These are phyloP conservation scores for Barbus barbus DNA, from an alignment of 2,113 vertebrate species.

Conservation along the genomic window DNA sequence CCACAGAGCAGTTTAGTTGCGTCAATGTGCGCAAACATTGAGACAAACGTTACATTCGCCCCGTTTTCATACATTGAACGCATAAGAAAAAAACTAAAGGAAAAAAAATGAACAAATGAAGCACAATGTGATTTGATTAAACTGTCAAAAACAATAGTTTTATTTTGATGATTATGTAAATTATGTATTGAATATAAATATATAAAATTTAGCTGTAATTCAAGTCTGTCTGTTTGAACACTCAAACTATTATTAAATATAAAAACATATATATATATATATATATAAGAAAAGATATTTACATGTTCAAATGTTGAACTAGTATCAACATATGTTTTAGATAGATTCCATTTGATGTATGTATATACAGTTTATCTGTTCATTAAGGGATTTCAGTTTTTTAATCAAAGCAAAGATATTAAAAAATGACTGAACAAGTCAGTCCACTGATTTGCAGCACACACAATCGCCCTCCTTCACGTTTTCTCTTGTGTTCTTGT, in stretches of 20 bases:
- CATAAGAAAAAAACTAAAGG: background rate
- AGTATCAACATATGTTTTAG: slow-evolving; percentile 51
- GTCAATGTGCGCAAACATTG: no score
- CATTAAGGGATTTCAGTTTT: slow-evolving; percentile 44
- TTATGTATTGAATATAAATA: slow-evolving; percentile 60
- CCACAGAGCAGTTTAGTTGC: background rate
- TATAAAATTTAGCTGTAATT: slow-evolving; percentile 39
- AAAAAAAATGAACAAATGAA: slow-evolving; percentile 44
- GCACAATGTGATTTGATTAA: slow-evolving; percentile 55
- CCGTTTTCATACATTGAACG: background rate
- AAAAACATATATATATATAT: slow-evolving; percentile 50
- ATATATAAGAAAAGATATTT: slow-evolving; percentile 37
- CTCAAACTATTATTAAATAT: slow-evolving; percentile 49
- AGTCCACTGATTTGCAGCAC: slow-evolving; percentile 47
- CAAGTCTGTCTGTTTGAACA: slow-evolving; percentile 53
- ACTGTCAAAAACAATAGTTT: slow-evolving; percentile 34
- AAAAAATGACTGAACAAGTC: slow-evolving; percentile 42
- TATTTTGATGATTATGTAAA: slow-evolving; percentile 64
- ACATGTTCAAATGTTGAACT: slow-evolving; percentile 31
- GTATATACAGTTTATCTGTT: slow-evolving; percentile 54
- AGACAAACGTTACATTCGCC: background rate
- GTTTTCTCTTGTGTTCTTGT: slow-evolving; percentile 48
- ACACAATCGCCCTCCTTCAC: slow-evolving; percentile 32
- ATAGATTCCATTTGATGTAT: slow-evolving; percentile 53
- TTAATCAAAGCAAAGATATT: slow-evolving; percentile 56